phyloP scores from a whole-genome alignment of 2,888 invertebrate species.

The Onchidella celtica region DNA sequence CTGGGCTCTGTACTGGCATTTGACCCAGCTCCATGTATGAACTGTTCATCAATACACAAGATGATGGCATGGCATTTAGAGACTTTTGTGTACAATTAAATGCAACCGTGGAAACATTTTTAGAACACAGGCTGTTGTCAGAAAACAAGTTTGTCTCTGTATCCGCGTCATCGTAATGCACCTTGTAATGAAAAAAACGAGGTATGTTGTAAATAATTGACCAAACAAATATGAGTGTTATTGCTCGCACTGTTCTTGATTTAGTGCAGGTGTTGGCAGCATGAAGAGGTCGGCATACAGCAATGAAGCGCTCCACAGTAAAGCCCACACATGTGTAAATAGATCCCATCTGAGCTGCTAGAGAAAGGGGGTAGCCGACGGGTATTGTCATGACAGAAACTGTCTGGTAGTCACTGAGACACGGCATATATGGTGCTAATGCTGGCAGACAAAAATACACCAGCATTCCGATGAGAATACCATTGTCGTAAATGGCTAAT shows the following conservation, averaged over 20 bases:
- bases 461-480: conserved; percentile 86
- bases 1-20: not conserved
- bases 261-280: conserved; percentile 95
- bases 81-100: not conserved
- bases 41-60: not conserved
- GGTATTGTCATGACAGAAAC: conserved; percentile 89
- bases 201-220: conserved; percentile 94
- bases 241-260: conserved; percentile 90
- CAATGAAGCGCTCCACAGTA: conserved; percentile 93
- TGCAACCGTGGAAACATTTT: not conserved
- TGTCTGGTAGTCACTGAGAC: conserved; percentile 88
- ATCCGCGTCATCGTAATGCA: conserved; percentile 50
- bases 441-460: conserved; percentile 75
- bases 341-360: conserved; percentile 94
- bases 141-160: not conserved
- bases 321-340: conserved; percentile 89
- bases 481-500: conserved; percentile 95
- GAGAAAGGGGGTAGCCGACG: conserved; percentile 88
- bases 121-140: too few species aligned
- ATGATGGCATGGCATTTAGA: not conserved
- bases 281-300: conserved; percentile 87
- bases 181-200: conserved; percentile 81
- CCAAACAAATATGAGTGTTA: conserved; percentile 89
- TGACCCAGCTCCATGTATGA: not conserved
- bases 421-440: conserved; percentile 84